Evolutionary conservation across 2,888 invertebrate genomes (phyloP), one percentile per base, ranked within the genome.

Genomic region (Macrophya alboannulata): DNA sequence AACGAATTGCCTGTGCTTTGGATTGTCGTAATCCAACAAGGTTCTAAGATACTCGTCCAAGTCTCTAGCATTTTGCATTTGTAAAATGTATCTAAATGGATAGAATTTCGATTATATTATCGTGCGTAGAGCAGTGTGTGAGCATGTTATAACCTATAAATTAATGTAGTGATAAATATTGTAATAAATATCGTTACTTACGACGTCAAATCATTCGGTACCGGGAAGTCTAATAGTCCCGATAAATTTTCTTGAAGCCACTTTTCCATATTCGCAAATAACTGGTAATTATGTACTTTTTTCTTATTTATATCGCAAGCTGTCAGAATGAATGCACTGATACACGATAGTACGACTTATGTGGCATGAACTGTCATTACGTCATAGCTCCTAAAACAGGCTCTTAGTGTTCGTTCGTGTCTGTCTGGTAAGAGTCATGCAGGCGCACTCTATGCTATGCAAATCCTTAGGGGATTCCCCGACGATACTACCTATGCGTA

Each of bases 1-100:
- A 76, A 96, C 94, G 91, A 98, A 97, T 77, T 95, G 94, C 86
- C 95, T 95, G 91, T 97, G 97, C 85, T 96, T 95, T 5, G 95
- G 94, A 89, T 96, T 96, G 83, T 95, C 95, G 87, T 95, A 95
- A 92, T 97, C 96, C 0, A 98, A 91, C 76, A 98, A 94, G 79
- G 96, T 96, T 89, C 95, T 95, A 93, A 98, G 96, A 90, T 97
- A 98, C 86, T 97, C 97, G 89, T 97, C 96, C 77, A 97, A 94
- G 90, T 97, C 97, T 86, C 94, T 94, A 85, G 96, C 95, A 90
- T 95, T 95, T 89, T 96, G 95, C 89, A 98, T 97, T 21, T 96
- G 95, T 86, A 96, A 91, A 55, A 98, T 96, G 89, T 96, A 97
- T 55, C 98, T 98, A 62, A 62, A 21, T 10, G 8, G 0, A 25